These are phyloP conservation scores for Aurelia sp. DNA, from an alignment of 30 jellyfish, hydroid and myxozoan species.

Conservation along the genomic window DNA sequence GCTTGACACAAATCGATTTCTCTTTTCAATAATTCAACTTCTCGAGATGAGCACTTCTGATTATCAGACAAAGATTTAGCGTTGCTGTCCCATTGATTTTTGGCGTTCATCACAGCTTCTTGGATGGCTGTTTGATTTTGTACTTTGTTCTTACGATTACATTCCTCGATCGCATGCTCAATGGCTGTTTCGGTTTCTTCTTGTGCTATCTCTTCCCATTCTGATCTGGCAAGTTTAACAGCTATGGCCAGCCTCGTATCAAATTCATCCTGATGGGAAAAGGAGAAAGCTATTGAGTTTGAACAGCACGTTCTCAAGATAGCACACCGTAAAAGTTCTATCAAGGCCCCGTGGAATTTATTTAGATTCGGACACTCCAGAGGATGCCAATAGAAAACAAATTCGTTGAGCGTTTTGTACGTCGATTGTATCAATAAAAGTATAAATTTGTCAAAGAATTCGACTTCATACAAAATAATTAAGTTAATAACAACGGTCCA, in stretches of 20 bases:
- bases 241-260: slow-evolving; percentile 11
- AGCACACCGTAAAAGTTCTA: no score
- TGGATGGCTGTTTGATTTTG: not conserved
- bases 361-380: no score
- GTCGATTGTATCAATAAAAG: no score
- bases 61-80: not conserved
- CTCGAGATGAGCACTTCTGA: not conserved
- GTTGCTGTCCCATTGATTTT: slow-evolving; percentile 16
- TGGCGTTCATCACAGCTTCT: slow-evolving; percentile 19
- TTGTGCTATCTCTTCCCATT: slow-evolving; percentile 43
- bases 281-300: no score
- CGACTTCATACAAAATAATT: no score
- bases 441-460: no score
- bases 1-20: slow-evolving; percentile 10
- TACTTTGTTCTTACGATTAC: not conserved
- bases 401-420: no score
- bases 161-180: slow-evolving; percentile 24
- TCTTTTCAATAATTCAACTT: slow-evolving; percentile 15
- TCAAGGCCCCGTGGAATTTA: no score
- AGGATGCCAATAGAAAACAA: no score
- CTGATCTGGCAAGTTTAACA: slow-evolving; percentile 39
- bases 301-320: no score
- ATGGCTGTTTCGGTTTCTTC: slow-evolving; percentile 40
- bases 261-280: slow-evolving; percentile 18
- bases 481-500: no score